Percentiles rank a stretch among this genome's conserved stretches.
phyloP scores from a whole-genome alignment of 2,888 invertebrate species.

The Mylabris sibirica region DNA sequence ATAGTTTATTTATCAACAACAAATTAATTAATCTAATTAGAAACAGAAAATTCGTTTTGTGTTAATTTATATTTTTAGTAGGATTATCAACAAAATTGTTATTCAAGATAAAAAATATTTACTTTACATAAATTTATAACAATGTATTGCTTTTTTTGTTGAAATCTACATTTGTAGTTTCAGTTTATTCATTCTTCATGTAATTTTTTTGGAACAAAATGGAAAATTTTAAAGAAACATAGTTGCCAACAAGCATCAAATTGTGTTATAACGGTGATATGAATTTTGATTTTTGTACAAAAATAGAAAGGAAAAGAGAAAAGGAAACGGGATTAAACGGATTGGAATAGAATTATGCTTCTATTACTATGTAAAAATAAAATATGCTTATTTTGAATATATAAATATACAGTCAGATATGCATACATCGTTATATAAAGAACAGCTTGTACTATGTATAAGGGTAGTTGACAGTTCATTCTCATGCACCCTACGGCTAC shows the following conservation, averaged over 20 bases:
- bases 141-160: not conserved
- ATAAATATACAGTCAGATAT: too few species aligned
- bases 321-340: not conserved
- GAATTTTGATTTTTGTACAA: not conserved
- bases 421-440: not conserved
- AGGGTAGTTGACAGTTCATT: slow-evolving; percentile 39
- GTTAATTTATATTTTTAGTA: too few species aligned
- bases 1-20: too few species aligned
- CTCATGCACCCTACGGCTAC: slow-evolving; percentile 38
- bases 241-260: not conserved
- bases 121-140: too few species aligned
- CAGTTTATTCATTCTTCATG: not conserved
- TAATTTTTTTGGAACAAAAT: not conserved
- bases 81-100: too few species aligned
- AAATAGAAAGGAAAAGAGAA: not conserved
- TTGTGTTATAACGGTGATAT: slow-evolving; percentile 5
- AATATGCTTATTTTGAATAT: not conserved
- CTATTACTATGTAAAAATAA: not conserved
- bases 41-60: too few species aligned
- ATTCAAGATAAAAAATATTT: too few species aligned
- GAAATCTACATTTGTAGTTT: not conserved
- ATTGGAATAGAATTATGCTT: not conserved
- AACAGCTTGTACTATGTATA: not conserved
- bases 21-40: too few species aligned
- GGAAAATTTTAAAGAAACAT: not conserved